phyloP scores from a whole-genome alignment of 1,140 invertebrate species.

The Pissodes strobi region DNA sequence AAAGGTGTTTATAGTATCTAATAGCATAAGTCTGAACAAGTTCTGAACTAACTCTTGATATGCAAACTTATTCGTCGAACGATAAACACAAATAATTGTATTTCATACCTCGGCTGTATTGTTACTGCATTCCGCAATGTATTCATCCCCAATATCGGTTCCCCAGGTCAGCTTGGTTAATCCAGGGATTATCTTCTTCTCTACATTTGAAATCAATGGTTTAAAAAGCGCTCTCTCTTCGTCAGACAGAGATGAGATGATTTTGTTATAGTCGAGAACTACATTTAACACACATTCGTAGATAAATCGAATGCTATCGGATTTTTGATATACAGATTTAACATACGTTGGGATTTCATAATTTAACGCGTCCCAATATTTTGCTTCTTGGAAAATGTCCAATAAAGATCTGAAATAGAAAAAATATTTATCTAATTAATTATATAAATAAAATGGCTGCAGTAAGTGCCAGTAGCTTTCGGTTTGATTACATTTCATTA shows the following conservation, averaged over 20 bases:
- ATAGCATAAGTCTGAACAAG: too few species aligned
- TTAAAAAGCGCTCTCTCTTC: slow-evolving; percentile 65
- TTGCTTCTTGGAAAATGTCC: slow-evolving; percentile 68
- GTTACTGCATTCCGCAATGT: slow-evolving; percentile 74
- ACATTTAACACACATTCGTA: slow-evolving; percentile 76
- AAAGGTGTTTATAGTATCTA: too few species aligned
- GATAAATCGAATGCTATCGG: slow-evolving; percentile 66
- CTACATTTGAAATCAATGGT: slow-evolving; percentile 58
- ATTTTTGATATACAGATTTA: slow-evolving; percentile 65
- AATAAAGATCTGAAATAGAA: slow-evolving; percentile 56
- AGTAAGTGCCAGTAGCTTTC: too few species aligned
- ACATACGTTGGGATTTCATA: slow-evolving; percentile 69
- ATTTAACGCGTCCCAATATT: slow-evolving; percentile 67
- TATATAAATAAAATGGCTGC: too few species aligned
- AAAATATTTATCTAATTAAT: not conserved
- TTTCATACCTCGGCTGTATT: slow-evolving; percentile 66
- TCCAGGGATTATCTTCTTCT: slow-evolving; percentile 81
- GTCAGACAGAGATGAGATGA: slow-evolving; percentile 64
- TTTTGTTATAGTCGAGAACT: slow-evolving; percentile 80
- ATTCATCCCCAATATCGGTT: slow-evolving; percentile 72
- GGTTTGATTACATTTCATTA: too few species aligned
- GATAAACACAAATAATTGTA: not conserved
- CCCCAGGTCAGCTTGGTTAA: slow-evolving; percentile 78
- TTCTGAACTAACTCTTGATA: too few species aligned
- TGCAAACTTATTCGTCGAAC: too few species aligned